phyloP scores from a whole-genome alignment of 2,113 vertebrate species.

The Labrus mixtus region DNA sequence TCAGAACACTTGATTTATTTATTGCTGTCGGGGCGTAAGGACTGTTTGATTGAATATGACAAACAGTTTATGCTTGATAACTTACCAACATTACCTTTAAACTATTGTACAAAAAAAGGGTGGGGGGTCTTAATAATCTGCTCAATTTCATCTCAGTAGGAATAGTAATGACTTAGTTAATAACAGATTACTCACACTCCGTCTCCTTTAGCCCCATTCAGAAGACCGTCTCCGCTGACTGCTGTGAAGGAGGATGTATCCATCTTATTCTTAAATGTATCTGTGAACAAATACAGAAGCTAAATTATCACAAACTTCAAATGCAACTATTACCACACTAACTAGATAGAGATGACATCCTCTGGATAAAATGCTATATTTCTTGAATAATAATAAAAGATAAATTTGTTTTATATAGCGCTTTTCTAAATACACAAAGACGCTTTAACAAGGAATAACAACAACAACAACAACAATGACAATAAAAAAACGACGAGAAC shows the following conservation, averaged over 20 bases:
- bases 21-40: too few species aligned
- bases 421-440: too few species aligned
- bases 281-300: slow-evolving; percentile 58
- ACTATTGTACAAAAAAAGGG: too few species aligned
- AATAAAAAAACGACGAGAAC: too few species aligned
- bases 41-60: not conserved
- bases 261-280: slow-evolving; percentile 64
- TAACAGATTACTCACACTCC: slow-evolving; percentile 74
- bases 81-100: too few species aligned
- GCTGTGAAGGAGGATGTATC: slow-evolving; percentile 59
- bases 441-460: too few species aligned
- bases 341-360: not conserved
- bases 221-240: slow-evolving; percentile 50
- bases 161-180: not conserved
- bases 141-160: not conserved
- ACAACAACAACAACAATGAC: too few species aligned
- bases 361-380: not conserved
- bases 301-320: not conserved
- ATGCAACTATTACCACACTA: not conserved
- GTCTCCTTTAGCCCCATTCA: slow-evolving; percentile 71
- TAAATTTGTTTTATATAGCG: too few species aligned
- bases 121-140: not conserved
- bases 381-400: too few species aligned
- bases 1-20: too few species aligned
- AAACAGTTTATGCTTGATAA: not conserved